Percentiles rank a stretch among this genome's conserved stretches.
These are phyloP conservation scores for Homarus gammarus DNA, from an alignment of 2,888 invertebrate genomes.

Conservation along the genomic window DNA sequence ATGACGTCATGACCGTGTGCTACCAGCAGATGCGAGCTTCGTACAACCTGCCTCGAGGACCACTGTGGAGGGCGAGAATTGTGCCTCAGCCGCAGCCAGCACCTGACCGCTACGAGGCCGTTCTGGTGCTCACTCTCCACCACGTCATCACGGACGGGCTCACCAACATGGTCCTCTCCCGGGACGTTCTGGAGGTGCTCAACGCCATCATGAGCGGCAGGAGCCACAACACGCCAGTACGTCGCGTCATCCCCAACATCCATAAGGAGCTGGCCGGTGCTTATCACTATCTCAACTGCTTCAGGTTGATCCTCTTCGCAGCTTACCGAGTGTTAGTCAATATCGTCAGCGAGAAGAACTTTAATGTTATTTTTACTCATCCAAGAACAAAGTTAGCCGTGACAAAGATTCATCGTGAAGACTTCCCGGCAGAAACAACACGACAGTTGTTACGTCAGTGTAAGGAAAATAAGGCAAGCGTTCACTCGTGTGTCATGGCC, in stretches of 20 bases:
- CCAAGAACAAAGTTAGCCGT: constrained; percentile 31
- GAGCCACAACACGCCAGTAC: constrained; percentile 5
- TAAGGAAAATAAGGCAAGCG: constrained; percentile 38
- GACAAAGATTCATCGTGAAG: constrained; percentile 27
- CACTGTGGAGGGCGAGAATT: constrained; percentile 60
- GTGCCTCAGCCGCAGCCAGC: not conserved
- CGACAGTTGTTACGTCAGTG: constrained; percentile 29
- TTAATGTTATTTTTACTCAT: constrained; percentile 28
- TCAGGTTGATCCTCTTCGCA: constrained; percentile 25
- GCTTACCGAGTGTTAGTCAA: not conserved
- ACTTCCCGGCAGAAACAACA: constrained; percentile 41
- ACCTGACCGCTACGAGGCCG: constrained; percentile 15
- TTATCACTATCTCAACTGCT: constrained; percentile 3
- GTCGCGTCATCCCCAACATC: not conserved
- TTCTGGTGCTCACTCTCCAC: constrained; percentile 58
- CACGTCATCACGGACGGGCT: constrained; percentile 65
- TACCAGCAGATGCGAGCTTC: constrained; percentile 22
- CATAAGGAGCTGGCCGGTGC: not conserved
- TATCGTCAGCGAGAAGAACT: constrained; percentile 14
- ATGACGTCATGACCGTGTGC: constrained; percentile 6
- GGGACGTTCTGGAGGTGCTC: constrained; percentile 60
- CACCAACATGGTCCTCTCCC: constrained; percentile 61
- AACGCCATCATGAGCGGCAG: constrained; percentile 51
- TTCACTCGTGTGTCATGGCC: constrained; percentile 54
- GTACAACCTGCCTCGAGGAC: constrained; percentile 60